These are phyloP conservation scores for Halcyon senegalensis DNA, from an alignment of 2,113 vertebrate species.

Conservation along the genomic window DNA sequence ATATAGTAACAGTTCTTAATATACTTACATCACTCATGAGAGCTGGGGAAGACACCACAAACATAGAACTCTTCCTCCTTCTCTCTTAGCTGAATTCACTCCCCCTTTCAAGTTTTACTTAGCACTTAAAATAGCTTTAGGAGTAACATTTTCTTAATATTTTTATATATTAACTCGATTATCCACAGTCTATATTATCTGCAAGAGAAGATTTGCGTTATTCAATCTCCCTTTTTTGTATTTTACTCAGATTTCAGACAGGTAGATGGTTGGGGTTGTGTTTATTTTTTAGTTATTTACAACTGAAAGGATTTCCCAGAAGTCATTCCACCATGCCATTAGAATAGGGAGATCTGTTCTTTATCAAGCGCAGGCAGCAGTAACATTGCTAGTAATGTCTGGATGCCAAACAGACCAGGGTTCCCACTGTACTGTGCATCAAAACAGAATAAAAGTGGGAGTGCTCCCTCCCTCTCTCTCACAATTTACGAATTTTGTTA, in stretches of 20 bases:
- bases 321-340: background rate
- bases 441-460: background rate
- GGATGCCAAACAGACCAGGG: background rate
- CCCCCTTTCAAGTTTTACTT: slow-evolving; percentile 13
- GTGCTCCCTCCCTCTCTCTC: background rate
- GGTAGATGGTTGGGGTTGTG: background rate
- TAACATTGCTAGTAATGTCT: background rate
- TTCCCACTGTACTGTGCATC: background rate
- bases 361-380: background rate
- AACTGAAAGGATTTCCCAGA: background rate
- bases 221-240: background rate
- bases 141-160: background rate
- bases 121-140: slow-evolving; percentile 9
- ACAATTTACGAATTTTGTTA: background rate
- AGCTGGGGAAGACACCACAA: slow-evolving; percentile 45
- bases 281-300: background rate
- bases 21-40: slow-evolving; percentile 45
- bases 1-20: slow-evolving; percentile 63
- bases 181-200: background rate
- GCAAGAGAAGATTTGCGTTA: background rate
- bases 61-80: background rate
- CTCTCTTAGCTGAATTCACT: slow-evolving; percentile 10
- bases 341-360: background rate
- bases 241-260: background rate
- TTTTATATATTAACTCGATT: slow-evolving; percentile 6